Conservation (phyloP, 2,888 invertebrate species). For the Dicranocentrus wangi region DNA sequence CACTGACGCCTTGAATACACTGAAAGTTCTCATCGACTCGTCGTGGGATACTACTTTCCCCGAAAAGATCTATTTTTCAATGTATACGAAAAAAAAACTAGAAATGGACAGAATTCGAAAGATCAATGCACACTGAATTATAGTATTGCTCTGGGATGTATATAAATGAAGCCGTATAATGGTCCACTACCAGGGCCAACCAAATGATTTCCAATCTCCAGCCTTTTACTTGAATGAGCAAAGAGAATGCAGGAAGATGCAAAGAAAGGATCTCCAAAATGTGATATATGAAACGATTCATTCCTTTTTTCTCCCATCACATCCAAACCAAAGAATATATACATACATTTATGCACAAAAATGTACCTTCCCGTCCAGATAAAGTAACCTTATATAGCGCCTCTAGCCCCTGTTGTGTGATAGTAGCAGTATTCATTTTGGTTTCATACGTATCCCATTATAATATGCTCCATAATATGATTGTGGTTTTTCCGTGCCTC, state of each 20-base stretch:
- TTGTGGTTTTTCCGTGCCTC: no score
- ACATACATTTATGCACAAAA: background rate
- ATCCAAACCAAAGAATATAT: background rate
- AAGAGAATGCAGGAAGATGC: conserved; percentile 39
- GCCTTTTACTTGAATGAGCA: conserved; percentile 50
- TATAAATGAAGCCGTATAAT: conserved; percentile 25
- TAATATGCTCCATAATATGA: no score
- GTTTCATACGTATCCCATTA: no score
- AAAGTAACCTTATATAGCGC: no score
- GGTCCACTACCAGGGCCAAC: background rate
- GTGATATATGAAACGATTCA: conserved; percentile 60
- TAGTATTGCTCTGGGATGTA: conserved; percentile 6
- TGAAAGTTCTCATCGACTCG: background rate
- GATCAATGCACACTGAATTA: background rate
- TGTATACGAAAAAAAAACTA: no score
- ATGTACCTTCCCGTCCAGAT: background rate
- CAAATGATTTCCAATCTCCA: conserved; percentile 52
- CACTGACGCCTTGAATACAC: conserved; percentile 2
- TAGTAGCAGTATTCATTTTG: no score
- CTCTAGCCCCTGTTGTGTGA: no score
- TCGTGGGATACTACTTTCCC: background rate
- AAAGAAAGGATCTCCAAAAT: conserved; percentile 49
- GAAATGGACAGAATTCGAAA: conserved; percentile 14
- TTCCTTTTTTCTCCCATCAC: conserved; percentile 19
- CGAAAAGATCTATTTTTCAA: conserved; percentile 41